Conservation (phyloP, 2,888 invertebrate species). For the Caprella mutica region DNA sequence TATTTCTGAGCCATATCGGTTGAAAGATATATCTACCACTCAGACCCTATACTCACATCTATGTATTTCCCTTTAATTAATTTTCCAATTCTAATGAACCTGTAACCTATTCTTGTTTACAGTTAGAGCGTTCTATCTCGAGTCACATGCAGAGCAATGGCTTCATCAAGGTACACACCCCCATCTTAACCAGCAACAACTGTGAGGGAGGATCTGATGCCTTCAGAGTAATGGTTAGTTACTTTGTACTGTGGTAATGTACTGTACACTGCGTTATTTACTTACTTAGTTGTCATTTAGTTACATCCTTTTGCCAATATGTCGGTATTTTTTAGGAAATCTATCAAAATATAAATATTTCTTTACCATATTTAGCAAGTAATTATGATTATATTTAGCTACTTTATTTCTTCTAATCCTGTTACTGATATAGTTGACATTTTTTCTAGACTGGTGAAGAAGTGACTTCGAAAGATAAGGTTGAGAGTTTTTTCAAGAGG, state of each 20-base stretch:
- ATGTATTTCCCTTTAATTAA: too few species aligned
- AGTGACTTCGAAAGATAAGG: not conserved
- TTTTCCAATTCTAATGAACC: too few species aligned
- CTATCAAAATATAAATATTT: too few species aligned
- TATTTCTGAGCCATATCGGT: too few species aligned
- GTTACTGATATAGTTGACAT: not conserved
- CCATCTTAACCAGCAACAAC: conserved; percentile 82
- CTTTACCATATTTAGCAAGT: not conserved
- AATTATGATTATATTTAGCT: not conserved
- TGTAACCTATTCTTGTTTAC: too few species aligned
- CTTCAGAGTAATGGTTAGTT: conserved; percentile 51
- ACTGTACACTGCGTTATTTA: not conserved
- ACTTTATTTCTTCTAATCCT: not conserved
- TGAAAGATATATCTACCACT: too few species aligned
- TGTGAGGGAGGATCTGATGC: conserved; percentile 96
- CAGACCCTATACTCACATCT: too few species aligned
- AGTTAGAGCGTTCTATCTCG: conserved; percentile 14
- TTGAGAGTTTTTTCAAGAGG: conserved; percentile 55
- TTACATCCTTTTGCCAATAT: not conserved
- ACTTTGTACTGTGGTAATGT: too few species aligned
- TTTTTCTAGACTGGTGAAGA: conserved; percentile 9
- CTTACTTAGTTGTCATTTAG: not conserved
- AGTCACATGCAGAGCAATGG: conserved; percentile 38
- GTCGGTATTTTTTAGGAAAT: too few species aligned
- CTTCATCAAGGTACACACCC: conserved; percentile 70